Percentiles rank a stretch among this genome's conserved stretches.
These are phyloP conservation scores for Phyllostomus discolor DNA, from an alignment of 2,113 vertebrate genomes.

Conservation along the genomic window DNA sequence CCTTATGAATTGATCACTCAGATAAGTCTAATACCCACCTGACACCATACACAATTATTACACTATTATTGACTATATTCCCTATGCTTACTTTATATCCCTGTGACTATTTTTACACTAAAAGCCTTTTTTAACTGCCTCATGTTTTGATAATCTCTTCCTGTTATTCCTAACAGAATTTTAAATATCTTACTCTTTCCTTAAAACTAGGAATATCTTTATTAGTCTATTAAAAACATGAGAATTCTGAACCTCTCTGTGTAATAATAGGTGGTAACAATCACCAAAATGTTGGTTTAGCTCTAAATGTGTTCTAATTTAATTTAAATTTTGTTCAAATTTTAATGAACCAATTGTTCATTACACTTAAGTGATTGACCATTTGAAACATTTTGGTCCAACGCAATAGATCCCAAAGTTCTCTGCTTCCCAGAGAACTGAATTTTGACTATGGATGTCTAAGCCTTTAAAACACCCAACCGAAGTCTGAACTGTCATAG, in stretches of 20 bases:
- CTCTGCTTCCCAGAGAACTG: background rate
- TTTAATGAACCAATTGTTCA: no score
- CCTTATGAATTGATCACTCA: background rate
- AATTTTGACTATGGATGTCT: conserved; percentile 22
- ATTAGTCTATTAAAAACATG: background rate
- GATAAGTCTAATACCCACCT: background rate
- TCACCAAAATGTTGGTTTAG: background rate
- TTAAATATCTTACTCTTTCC: background rate
- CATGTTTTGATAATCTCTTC: background rate
- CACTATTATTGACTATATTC: background rate
- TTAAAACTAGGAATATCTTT: background rate
- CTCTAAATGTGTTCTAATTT: background rate
- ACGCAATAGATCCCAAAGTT: background rate
- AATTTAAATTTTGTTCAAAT: background rate
- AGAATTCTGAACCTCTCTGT: background rate
- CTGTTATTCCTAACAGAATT: background rate
- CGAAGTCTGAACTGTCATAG: conserved; percentile 54
- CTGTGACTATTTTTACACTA: background rate
- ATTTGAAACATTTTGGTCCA: conserved; percentile 50
- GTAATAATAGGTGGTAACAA: background rate
- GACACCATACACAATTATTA: background rate
- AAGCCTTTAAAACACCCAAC: conserved; percentile 51
- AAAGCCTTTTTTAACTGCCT: background rate
- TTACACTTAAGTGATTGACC: background rate
- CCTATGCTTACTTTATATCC: background rate